Percentiles rank a stretch among this genome's conserved stretches.
These are phyloP conservation scores for Ceryle rudis DNA, from an alignment of 2,797 vertebrate genomes.

Conservation along the genomic window DNA sequence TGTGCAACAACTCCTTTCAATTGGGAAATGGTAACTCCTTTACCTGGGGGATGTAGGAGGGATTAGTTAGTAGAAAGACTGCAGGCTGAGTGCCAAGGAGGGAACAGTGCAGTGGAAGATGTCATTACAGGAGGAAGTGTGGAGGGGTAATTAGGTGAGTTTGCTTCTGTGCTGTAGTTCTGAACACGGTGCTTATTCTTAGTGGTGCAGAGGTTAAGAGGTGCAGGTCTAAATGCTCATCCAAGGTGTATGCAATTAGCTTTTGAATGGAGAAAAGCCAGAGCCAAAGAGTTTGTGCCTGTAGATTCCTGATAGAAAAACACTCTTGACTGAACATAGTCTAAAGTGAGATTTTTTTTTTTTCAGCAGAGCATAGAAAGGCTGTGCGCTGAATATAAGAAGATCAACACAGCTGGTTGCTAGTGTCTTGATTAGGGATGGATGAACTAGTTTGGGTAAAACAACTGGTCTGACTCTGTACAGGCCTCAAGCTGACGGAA, in stretches of 20 bases:
- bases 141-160: background rate
- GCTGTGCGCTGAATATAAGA: background rate
- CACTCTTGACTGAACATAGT: conserved; percentile 18
- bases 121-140: background rate
- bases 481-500: conserved; percentile 38
- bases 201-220: background rate
- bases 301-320: conserved; percentile 48
- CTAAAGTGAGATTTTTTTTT: conserved; percentile 34
- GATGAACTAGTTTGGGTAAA: conserved; percentile 47
- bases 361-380: background rate
- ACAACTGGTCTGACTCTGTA: conserved; percentile 27
- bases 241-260: background rate
- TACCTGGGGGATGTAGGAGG: background rate
- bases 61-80: background rate
- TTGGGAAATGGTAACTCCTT: background rate
- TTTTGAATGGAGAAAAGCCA: background rate
- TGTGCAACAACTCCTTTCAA: background rate
- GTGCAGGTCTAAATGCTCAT: background rate
- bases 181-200: background rate
- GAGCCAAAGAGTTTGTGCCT: background rate
- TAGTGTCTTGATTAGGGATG: conserved; percentile 35
- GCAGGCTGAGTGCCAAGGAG: background rate
- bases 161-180: background rate
- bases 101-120: background rate
- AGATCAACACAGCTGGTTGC: conserved; percentile 56